Evolutionary conservation across 2,888 invertebrate species (phyloP).

Genomic region (Linnaemya vulpina): DNA sequence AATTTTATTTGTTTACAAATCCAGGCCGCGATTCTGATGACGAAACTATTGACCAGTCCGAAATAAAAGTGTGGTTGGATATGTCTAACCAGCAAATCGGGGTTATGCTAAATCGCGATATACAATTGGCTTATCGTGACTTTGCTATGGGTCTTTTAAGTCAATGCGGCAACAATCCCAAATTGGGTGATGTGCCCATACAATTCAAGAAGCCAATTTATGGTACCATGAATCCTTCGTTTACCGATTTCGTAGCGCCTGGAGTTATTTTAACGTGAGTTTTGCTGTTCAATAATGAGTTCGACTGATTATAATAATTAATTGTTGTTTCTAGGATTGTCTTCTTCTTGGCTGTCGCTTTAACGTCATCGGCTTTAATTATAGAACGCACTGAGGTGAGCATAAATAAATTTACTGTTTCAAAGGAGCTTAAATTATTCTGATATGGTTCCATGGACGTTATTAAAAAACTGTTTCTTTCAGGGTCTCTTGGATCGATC

Average conservation of each 20-base stretch:
- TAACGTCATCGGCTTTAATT: slow-evolving; percentile 95
- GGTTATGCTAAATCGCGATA: slow-evolving; percentile 92
- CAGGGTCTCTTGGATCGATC: slow-evolving; percentile 93
- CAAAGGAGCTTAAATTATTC: too few species aligned
- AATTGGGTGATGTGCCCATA: slow-evolving; percentile 93
- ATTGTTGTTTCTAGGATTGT: slow-evolving; percentile 88
- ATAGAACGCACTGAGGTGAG: slow-evolving; percentile 92
- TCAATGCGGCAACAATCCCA: slow-evolving; percentile 91
- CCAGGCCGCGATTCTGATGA: slow-evolving; percentile 90
- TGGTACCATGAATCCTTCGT: slow-evolving; percentile 94
- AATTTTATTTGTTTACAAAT: background rate
- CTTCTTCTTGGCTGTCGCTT: slow-evolving; percentile 96
- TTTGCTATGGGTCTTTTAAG: slow-evolving; percentile 90
- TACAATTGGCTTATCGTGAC: slow-evolving; percentile 92
- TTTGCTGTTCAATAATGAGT: background rate
- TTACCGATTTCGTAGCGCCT: slow-evolving; percentile 98
- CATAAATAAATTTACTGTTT: background rate
- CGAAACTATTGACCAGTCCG: slow-evolving; percentile 93
- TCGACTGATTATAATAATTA: background rate
- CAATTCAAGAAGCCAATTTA: slow-evolving; percentile 95
- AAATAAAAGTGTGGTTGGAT: slow-evolving; percentile 94
- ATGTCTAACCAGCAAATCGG: slow-evolving; percentile 98
- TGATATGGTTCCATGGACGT: too few species aligned
- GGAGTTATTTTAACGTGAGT: slow-evolving; percentile 96
- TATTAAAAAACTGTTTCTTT: slow-evolving; percentile 15